phyloP scores from a whole-genome alignment of 2,888 invertebrate species.

The Dicycla oo region DNA sequence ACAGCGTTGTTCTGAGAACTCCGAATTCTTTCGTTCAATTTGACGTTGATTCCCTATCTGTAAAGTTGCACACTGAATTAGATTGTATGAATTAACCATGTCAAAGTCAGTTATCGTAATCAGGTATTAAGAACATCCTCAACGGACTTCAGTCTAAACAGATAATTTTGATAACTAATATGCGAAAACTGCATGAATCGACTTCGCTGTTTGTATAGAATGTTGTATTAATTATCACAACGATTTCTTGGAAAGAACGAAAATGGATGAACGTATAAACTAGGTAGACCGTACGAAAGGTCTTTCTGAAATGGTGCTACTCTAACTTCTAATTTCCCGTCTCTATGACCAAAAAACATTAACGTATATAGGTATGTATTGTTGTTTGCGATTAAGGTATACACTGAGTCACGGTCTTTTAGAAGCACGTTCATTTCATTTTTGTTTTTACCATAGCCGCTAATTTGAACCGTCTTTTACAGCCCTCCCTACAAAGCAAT shows the following conservation, averaged over 20 bases:
- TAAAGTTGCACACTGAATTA: background rate
- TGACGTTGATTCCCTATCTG: slow-evolving; percentile 10
- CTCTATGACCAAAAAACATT: background rate
- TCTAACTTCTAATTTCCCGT: background rate
- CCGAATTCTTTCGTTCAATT: background rate
- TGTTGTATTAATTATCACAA: background rate
- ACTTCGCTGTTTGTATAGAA: background rate
- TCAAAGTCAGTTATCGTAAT: slow-evolving; percentile 7
- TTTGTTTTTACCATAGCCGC: background rate
- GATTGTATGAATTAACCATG: background rate
- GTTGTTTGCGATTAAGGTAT: background rate
- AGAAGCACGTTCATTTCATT: no score
- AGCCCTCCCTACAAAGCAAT: slow-evolving; percentile 62
- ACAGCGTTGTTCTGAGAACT: background rate
- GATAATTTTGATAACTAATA: background rate
- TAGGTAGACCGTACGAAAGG: no score
- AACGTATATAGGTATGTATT: background rate
- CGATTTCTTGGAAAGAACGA: background rate
- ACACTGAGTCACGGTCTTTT: background rate
- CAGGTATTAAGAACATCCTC: slow-evolving; percentile 4
- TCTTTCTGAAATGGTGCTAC: background rate
- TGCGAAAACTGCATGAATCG: background rate
- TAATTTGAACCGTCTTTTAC: slow-evolving; percentile 2
- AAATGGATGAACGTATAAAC: background rate
- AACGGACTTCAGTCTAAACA: background rate